Evolutionary conservation across 1,140 invertebrate genomes (phyloP).

Genomic region (Daktulosphaira vitifoliae): DNA sequence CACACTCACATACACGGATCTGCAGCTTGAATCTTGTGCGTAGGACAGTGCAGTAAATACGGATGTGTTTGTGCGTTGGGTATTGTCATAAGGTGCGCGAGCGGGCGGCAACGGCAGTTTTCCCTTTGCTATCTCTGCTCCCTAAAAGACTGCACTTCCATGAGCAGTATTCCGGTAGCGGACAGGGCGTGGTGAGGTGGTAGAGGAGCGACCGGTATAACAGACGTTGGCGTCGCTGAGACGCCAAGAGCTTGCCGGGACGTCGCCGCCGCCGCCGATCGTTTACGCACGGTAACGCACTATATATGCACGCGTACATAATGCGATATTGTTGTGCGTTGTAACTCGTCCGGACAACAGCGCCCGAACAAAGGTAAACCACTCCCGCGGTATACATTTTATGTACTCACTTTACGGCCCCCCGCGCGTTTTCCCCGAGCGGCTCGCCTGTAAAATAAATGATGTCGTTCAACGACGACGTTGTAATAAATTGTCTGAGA

Average conservation of each 20-base stretch:
- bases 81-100: slow-evolving; percentile 22
- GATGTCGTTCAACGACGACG: too few species aligned
- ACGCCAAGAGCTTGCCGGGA: slow-evolving; percentile 21
- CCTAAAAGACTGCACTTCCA: neutral
- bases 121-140: neutral
- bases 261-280: slow-evolving; percentile 11
- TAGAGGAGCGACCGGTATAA: slow-evolving; percentile 1
- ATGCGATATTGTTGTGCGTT: too few species aligned
- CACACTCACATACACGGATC: too few species aligned
- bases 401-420: too few species aligned
- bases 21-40: too few species aligned
- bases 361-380: neutral
- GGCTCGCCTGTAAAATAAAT: too few species aligned
- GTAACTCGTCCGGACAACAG: too few species aligned
- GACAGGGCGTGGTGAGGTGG: neutral
- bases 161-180: neutral
- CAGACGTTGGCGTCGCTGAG: slow-evolving; percentile 31
- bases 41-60: too few species aligned
- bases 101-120: neutral
- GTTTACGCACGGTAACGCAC: slow-evolving; percentile 33
- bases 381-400: too few species aligned
- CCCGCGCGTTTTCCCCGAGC: too few species aligned
- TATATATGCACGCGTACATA: too few species aligned
- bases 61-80: neutral
- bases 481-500: too few species aligned